A percentile compares a stretch with the other conserved stretches of the same genome.
phyloP scores from a whole-genome alignment of 2,888 invertebrate genomes.

The Toxonevra muliebris region DNA sequence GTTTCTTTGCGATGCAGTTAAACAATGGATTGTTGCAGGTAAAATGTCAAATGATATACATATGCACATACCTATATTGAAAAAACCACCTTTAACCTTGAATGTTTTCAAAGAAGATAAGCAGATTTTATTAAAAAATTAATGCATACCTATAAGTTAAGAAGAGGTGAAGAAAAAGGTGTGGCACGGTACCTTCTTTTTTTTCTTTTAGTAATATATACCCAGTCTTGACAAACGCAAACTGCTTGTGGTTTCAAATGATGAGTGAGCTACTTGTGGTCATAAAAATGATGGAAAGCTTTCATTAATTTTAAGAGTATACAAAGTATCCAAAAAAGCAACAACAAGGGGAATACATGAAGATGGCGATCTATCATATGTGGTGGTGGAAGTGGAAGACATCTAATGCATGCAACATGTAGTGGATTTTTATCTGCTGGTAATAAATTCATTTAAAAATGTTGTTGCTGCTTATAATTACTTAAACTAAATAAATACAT shows the following conservation, averaged over 20 bases:
- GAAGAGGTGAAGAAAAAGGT: too few species aligned
- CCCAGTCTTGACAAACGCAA: neutral
- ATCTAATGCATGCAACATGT: constrained; percentile 1
- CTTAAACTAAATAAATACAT: neutral
- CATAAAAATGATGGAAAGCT: constrained; percentile 25
- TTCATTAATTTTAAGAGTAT: constrained; percentile 23
- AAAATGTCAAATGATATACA: constrained; percentile 20
- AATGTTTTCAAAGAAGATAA: neutral
- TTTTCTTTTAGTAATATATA: too few species aligned
- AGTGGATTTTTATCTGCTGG: constrained; percentile 2
- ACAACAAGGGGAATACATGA: neutral
- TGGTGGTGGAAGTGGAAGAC: neutral
- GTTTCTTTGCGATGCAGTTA: neutral
- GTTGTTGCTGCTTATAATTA: neutral
- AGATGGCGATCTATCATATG: constrained; percentile 14
- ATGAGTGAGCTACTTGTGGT: constrained; percentile 11
- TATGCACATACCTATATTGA: constrained; percentile 26
- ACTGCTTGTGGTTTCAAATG: neutral
- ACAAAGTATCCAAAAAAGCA: neutral
- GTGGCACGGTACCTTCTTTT: too few species aligned
- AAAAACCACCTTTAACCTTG: constrained; percentile 26
- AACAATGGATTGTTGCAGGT: neutral
- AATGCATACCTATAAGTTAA: too few species aligned
- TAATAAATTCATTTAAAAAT: constrained; percentile 19
- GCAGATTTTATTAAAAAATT: too few species aligned